Evolutionary conservation across 2,797 vertebrate genomes (phyloP).

Genomic region (Acanthurus lineatus): DNA sequence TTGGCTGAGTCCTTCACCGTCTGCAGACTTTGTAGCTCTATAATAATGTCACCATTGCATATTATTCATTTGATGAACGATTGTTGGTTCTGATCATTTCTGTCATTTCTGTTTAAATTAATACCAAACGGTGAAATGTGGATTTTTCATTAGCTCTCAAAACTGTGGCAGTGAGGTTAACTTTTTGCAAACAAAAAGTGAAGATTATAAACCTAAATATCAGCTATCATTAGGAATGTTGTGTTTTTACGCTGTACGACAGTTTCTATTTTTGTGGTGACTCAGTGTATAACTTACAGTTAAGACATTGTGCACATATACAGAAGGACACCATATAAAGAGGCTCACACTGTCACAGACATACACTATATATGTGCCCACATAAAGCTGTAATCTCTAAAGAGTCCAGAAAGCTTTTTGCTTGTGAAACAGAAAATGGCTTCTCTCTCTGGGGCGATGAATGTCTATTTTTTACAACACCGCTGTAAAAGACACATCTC

Average conservation of each 20-base stretch:
- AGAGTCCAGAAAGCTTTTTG: slow-evolving; percentile 48
- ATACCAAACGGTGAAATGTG: background rate
- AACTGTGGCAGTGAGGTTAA: too few species aligned
- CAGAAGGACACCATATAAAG: slow-evolving; percentile 20
- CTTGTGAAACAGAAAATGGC: slow-evolving; percentile 51
- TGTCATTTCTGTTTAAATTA: background rate
- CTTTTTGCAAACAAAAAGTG: background rate
- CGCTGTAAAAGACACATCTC: slow-evolving; percentile 45
- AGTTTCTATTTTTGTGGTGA: slow-evolving; percentile 3
- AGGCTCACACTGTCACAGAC: slow-evolving; percentile 10
- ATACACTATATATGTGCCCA: slow-evolving; percentile 12
- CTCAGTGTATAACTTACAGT: background rate
- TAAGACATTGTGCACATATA: slow-evolving; percentile 24
- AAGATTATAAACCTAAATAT: slow-evolving; percentile 7
- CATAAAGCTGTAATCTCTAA: slow-evolving; percentile 30
- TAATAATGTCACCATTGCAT: background rate
- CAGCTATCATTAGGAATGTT: slow-evolving; percentile 2
- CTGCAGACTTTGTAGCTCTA: background rate
- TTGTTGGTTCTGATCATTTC: background rate
- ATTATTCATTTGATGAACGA: background rate
- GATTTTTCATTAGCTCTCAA: too few species aligned
- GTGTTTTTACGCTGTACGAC: background rate
- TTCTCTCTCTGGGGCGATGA: slow-evolving; percentile 50
- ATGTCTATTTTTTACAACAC: slow-evolving; percentile 65
- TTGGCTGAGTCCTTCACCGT: background rate